phyloP scores from a whole-genome alignment of 2,113 vertebrate genomes.

The Reinhardtius hippoglossoides region DNA sequence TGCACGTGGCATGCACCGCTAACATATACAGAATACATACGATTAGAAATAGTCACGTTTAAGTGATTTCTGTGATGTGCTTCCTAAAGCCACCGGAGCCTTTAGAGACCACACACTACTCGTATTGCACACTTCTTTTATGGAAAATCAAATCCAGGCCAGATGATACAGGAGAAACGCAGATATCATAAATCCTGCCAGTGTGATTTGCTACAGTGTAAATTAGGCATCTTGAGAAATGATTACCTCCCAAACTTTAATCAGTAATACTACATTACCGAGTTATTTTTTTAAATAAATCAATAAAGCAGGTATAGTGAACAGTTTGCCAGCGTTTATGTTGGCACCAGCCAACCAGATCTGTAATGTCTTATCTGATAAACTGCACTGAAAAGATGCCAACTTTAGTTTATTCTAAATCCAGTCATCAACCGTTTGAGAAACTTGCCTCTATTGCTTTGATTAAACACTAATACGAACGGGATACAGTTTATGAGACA shows the following conservation, averaged over 20 bases:
- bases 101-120: too few relatives aligned
- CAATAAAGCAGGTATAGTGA: constrained; percentile 35
- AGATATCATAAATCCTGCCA: background rate
- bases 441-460: constrained; percentile 40
- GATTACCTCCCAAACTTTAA: constrained; percentile 36
- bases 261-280: constrained; percentile 43
- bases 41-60: constrained; percentile 7
- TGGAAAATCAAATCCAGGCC: background rate
- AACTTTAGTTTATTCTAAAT: constrained; percentile 35
- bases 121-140: constrained; percentile 5
- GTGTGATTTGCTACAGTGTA: constrained; percentile 14
- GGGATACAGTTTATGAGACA: constrained; percentile 46
- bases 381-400: constrained; percentile 32
- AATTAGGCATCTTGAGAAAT: constrained; percentile 39
- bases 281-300: constrained; percentile 29
- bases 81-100: constrained; percentile 18
- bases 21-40: constrained; percentile 28
- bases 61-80: constrained; percentile 7
- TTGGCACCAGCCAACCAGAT: constrained; percentile 32
- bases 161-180: too few relatives aligned
- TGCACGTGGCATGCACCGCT: constrained; percentile 8
- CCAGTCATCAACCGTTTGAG: constrained; percentile 34
- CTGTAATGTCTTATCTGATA: constrained; percentile 40
- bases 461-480: constrained; percentile 54
- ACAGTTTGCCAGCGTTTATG: constrained; percentile 42